Base-by-base conservation (phyloP, 2,797 vertebrate genomes). In the Sciaenops ocellatus region DNA sequence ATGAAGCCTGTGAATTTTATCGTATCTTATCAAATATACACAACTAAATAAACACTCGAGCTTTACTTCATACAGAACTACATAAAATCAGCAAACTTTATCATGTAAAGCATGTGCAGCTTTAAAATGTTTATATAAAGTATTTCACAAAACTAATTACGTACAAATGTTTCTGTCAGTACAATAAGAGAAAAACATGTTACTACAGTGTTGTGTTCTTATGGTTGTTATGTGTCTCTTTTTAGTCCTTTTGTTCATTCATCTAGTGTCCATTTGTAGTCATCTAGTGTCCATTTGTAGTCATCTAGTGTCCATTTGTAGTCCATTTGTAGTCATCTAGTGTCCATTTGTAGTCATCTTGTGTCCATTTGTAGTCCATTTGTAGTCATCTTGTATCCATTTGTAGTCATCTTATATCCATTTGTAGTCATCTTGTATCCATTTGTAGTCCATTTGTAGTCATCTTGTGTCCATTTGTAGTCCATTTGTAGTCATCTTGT, bases 1-100 rank as follows among this genome's bases (percentile, higher is more conserved):
- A 86, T 52, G 52, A 79, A 50, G 51, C 48, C 41, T 62, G 47
- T 82, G 54, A 70, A 82, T 76, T 76, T 84, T 77, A 70, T 86
- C 84, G 0, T 18, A 11, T 42, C 85, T 90, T 90, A 92, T 89
- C 85, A 87, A 74, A 76, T 68, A 65, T 55, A 80, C 73, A 82
- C 69, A 75, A 34, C 26, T 85, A 48, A 80, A 71, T 72, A 75
- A 83, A 89, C 61, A 84, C 24, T 38, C 12, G 8, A 72, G 28
- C 0, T 76, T 57, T 44, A 41, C 28, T 44, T 60, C 48, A 65
- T n/a, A 8, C 55, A n/a, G 82, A 55, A 26, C 56, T 38, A 34
- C 46, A 75, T 59, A 70, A 59, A 41, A 26, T 67, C 63, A 63
- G 60, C 26, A 34, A 18, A 48, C 15, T 9, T 63, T 65, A 34